Percentiles rank a stretch among this genome's conserved stretches.
Evolutionary conservation across 2,888 invertebrate genomes (phyloP).

Genomic region (Philaethria dido): DNA sequence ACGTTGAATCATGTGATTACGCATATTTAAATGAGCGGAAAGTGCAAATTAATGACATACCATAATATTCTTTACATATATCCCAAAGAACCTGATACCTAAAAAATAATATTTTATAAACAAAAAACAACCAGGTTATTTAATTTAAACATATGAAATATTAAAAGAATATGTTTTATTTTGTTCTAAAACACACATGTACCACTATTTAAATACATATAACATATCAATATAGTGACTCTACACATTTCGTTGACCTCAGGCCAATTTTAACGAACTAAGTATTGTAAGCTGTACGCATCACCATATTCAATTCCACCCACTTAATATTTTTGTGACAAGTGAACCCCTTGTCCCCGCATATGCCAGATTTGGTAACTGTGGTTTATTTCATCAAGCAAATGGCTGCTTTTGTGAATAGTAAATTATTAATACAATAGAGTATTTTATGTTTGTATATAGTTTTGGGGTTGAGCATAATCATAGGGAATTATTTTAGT

Average conservation of each 20-base stretch:
- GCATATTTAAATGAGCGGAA: too few species aligned
- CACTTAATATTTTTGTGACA: constrained; percentile 70
- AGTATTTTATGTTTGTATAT: constrained; percentile 16
- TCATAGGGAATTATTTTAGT: constrained; percentile 6
- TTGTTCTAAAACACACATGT: too few species aligned
- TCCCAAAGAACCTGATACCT: too few species aligned
- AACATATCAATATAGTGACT: neutral
- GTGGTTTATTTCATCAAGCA: constrained; percentile 44
- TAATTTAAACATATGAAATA: neutral
- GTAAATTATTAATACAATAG: constrained; percentile 28
- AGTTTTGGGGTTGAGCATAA: constrained; percentile 13
- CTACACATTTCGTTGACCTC: constrained; percentile 26
- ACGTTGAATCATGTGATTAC: too few species aligned
- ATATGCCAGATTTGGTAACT: constrained; percentile 66
- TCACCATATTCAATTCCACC: constrained; percentile 77
- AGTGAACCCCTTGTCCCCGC: constrained; percentile 65
- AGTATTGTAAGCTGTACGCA: constrained; percentile 62
- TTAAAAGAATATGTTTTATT: neutral
- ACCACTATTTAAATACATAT: neutral
- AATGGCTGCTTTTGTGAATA: constrained; percentile 35
- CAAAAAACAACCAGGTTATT: too few species aligned
- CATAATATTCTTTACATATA: too few species aligned
- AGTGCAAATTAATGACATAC: too few species aligned
- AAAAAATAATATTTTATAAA: too few species aligned
- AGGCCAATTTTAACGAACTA: constrained; percentile 72